Evolutionary conservation across 2,888 invertebrate species (phyloP).

Genomic region (Blastobasis lacticolella): DNA sequence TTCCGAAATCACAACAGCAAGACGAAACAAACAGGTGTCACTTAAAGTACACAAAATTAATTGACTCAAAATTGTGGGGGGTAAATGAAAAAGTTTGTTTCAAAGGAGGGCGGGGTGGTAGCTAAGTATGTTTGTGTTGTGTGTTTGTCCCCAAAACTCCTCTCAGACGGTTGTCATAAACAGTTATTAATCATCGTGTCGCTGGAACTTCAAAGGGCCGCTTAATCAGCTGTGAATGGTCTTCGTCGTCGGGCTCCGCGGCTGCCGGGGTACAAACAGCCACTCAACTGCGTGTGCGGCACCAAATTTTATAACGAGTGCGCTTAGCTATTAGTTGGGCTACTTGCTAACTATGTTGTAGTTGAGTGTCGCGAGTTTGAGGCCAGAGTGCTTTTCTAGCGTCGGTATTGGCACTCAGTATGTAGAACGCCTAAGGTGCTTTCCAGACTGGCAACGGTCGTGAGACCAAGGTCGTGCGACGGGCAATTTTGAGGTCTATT

Average conservation of each 20-base stretch:
- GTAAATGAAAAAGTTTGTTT: not conserved
- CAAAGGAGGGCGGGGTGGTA: not conserved
- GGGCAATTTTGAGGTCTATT: too few species aligned
- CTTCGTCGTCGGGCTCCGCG: slow-evolving; percentile 25
- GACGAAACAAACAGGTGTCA: too few species aligned
- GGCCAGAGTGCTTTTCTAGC: too few species aligned
- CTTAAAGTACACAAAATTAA: too few species aligned
- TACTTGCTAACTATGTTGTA: too few species aligned
- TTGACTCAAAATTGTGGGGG: not conserved
- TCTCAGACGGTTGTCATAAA: slow-evolving; percentile 53
- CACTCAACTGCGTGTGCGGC: not conserved
- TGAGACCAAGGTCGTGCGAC: too few species aligned
- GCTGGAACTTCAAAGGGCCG: slow-evolving; percentile 56
- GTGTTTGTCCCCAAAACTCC: slow-evolving; percentile 14
- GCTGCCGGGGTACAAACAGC: slow-evolving; percentile 16
- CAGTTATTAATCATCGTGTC: slow-evolving; percentile 64
- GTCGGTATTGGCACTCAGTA: too few species aligned
- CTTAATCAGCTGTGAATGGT: slow-evolving; percentile 66
- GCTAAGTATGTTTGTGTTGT: not conserved
- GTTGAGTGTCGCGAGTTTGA: too few species aligned
- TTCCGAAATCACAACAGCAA: too few species aligned
- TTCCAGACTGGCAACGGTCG: too few species aligned
- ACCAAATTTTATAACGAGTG: not conserved
- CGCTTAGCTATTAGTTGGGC: too few species aligned
- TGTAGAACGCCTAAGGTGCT: too few species aligned